These are phyloP conservation scores for Tapirus indicus DNA, from an alignment of 2,797 vertebrate genomes.

Conservation along the genomic window DNA sequence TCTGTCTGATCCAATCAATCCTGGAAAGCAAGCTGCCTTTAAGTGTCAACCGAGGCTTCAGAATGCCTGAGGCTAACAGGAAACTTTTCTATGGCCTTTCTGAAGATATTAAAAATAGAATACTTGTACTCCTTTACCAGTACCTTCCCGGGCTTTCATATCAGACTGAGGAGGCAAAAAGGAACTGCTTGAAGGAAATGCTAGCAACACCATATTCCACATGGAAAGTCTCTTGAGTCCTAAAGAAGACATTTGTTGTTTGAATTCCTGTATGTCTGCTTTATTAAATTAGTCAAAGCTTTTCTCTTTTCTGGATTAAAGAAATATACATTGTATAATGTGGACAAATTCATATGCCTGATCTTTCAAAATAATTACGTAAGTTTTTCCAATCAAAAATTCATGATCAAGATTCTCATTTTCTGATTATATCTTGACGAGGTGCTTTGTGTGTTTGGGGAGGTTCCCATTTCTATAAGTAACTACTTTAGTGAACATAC, in stretches of 20 bases:
- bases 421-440: not conserved
- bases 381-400: conserved; percentile 3
- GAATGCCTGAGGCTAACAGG: not conserved
- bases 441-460: not conserved
- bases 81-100: not conserved
- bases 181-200: not conserved
- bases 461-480: not conserved
- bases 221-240: not conserved
- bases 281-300: not conserved
- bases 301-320: conserved; percentile 39
- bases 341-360: not conserved
- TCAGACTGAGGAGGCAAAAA: not conserved
- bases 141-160: not conserved
- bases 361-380: not conserved
- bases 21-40: not conserved
- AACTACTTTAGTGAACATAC: not conserved
- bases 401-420: not conserved
- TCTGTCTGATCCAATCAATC: not conserved
- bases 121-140: not conserved
- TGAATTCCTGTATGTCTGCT: not conserved
- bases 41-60: not conserved
- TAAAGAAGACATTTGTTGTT: not conserved
- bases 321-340: not conserved
- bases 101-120: conserved; percentile 59
- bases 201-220: not conserved